Percentiles rank a stretch among this genome's conserved stretches.
These are phyloP conservation scores for Centroberyx gerrardi DNA, from an alignment of 2,797 vertebrate species.

Conservation along the genomic window DNA sequence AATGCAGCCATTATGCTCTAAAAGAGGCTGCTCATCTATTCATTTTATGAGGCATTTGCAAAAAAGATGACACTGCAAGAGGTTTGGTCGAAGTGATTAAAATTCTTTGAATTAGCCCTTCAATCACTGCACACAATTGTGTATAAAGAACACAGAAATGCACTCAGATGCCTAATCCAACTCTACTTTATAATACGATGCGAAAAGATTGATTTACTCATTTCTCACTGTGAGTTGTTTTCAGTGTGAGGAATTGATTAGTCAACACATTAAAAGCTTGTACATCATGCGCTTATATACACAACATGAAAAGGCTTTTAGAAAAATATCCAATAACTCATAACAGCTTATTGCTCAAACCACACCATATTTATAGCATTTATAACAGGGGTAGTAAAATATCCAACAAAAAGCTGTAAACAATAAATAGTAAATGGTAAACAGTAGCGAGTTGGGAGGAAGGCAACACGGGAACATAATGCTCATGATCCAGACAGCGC, in stretches of 20 bases:
- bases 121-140: slow-evolving; percentile 70
- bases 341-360: slow-evolving; percentile 55
- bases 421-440: slow-evolving; percentile 56
- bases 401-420: slow-evolving; percentile 58
- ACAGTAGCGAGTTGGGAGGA: slow-evolving; percentile 26
- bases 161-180: slow-evolving; percentile 68
- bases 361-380: slow-evolving; percentile 44
- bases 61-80: slow-evolving; percentile 78
- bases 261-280: slow-evolving; percentile 76
- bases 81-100: slow-evolving; percentile 74
- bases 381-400: slow-evolving; percentile 60
- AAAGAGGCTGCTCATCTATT: slow-evolving; percentile 79
- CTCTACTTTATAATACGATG: slow-evolving; percentile 55
- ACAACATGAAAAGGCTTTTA: slow-evolving; percentile 78
- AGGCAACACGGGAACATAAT: slow-evolving; percentile 19
- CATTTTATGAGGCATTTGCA: slow-evolving; percentile 78
- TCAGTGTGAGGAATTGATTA: slow-evolving; percentile 73
- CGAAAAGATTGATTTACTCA: slow-evolving; percentile 77
- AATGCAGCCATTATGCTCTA: slow-evolving; percentile 80
- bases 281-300: slow-evolving; percentile 61
- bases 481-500: slow-evolving; percentile 20
- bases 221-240: slow-evolving; percentile 68
- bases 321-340: slow-evolving; percentile 66
- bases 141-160: slow-evolving; percentile 76
- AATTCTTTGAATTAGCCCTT: slow-evolving; percentile 77